Evolutionary conservation across 2,888 invertebrate species (phyloP).

Genomic region (Congeria kusceri): DNA sequence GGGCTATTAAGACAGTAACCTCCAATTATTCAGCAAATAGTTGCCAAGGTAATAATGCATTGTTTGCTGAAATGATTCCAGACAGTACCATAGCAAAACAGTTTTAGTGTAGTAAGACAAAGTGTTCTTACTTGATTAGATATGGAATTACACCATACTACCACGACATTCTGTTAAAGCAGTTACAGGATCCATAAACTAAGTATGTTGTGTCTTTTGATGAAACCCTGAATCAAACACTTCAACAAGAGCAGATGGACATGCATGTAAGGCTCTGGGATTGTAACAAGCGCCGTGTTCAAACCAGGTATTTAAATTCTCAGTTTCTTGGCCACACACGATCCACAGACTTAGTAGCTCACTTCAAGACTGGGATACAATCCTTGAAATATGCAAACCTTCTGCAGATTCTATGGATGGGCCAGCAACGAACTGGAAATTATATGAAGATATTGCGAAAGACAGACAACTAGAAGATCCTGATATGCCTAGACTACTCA

Average conservation of each 20-base stretch:
- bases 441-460: conserved; percentile 30
- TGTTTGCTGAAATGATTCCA: conserved; percentile 25
- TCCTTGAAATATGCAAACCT: conserved; percentile 19
- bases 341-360: conserved; percentile 29
- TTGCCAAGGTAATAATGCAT: conserved; percentile 17
- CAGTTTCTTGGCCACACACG: conserved; percentile 51
- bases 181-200: conserved; percentile 6
- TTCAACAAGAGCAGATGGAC: conserved; percentile 62
- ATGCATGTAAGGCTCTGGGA: conserved; percentile 45
- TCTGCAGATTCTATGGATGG: conserved; percentile 53
- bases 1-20: conserved; percentile 22
- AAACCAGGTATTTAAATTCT: conserved; percentile 43
- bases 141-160: conserved; percentile 13
- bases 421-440: conserved; percentile 49
- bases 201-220: conserved; percentile 53
- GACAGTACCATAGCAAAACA: conserved; percentile 29
- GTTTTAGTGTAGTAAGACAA: conserved; percentile 22
- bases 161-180: conserved; percentile 9
- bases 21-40: conserved; percentile 17
- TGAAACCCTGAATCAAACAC: conserved; percentile 43
- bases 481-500: conserved; percentile 21
- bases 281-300: conserved; percentile 25
- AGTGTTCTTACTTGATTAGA: neutral
- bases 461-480: conserved; percentile 33
- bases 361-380: conserved; percentile 23